These are phyloP conservation scores for Macrophya annulata DNA, from an alignment of 2,888 invertebrate species.

Conservation along the genomic window DNA sequence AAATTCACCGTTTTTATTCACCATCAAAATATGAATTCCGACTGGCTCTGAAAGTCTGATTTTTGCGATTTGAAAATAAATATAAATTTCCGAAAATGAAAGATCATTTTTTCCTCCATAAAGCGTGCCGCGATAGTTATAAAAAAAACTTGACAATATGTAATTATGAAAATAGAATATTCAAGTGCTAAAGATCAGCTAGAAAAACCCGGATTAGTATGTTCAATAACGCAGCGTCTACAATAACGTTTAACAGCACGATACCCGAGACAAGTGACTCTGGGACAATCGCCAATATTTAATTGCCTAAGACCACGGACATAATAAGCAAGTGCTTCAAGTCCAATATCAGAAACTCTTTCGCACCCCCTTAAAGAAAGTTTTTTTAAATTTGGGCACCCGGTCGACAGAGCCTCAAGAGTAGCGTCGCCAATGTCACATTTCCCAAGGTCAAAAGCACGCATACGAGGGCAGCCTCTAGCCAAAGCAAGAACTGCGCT, in stretches of 20 bases:
- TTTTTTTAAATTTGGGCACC: conserved; percentile 95
- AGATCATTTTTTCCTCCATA: neutral
- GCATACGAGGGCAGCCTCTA: conserved; percentile 90
- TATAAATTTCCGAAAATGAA: neutral
- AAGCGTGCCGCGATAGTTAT: neutral
- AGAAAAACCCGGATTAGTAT: conserved; percentile 96
- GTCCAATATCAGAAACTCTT: conserved; percentile 93
- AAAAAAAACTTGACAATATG: neutral
- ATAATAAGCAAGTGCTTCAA: conserved; percentile 94
- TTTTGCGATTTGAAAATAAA: neutral
- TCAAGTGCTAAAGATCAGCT: conserved; percentile 65
- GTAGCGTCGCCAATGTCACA: conserved; percentile 97
- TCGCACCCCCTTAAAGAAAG: conserved; percentile 95
- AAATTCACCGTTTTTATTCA: neutral
- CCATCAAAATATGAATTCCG: neutral
- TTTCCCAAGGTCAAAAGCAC: conserved; percentile 95
- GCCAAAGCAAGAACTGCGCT: conserved; percentile 94
- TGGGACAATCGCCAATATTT: conserved; percentile 95
- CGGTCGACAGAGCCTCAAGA: conserved; percentile 91
- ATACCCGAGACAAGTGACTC: conserved; percentile 92
- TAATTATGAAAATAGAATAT: neutral
- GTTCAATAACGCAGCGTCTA: conserved; percentile 95
- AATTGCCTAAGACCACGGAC: conserved; percentile 94
- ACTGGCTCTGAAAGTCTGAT: neutral
- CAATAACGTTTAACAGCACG: conserved; percentile 96